Percentiles rank a stretch among this genome's conserved stretches.
These are phyloP conservation scores for Daphoenositta chrysoptera DNA, from an alignment of 2,113 vertebrate genomes.

Conservation along the genomic window DNA sequence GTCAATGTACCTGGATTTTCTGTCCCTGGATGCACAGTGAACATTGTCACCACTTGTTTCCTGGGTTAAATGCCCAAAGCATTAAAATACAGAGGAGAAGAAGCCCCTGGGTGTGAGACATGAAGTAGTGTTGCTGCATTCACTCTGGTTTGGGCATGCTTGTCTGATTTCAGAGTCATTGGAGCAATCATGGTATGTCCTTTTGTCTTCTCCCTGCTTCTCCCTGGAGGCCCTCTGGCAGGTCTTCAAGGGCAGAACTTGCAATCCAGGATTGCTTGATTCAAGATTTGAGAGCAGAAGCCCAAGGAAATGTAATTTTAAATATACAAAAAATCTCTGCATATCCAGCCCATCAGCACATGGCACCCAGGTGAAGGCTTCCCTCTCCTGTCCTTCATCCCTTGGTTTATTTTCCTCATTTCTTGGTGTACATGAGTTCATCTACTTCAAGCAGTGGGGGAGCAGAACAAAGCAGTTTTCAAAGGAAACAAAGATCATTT, in stretches of 20 bases:
- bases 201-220: not conserved
- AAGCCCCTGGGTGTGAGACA: not conserved
- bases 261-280: not conserved
- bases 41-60: not conserved
- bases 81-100: not conserved
- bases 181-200: not conserved
- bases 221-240: not conserved
- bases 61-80: not conserved
- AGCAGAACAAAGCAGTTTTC: not conserved
- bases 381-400: not conserved
- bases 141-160: not conserved
- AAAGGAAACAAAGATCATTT: not conserved
- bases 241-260: not conserved
- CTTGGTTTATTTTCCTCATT: not conserved
- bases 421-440: not conserved
- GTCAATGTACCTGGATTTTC: not conserved
- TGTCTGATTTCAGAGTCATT: not conserved
- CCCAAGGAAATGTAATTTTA: not conserved
- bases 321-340: not conserved
- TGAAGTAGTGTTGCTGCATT: not conserved
- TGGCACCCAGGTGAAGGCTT: not conserved
- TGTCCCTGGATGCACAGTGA: not conserved
- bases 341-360: not conserved
- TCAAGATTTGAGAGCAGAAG: not conserved
- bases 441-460: not conserved